Evolutionary conservation across 2,888 invertebrate genomes (phyloP).

Genomic region (Chelonus formosanus): DNA sequence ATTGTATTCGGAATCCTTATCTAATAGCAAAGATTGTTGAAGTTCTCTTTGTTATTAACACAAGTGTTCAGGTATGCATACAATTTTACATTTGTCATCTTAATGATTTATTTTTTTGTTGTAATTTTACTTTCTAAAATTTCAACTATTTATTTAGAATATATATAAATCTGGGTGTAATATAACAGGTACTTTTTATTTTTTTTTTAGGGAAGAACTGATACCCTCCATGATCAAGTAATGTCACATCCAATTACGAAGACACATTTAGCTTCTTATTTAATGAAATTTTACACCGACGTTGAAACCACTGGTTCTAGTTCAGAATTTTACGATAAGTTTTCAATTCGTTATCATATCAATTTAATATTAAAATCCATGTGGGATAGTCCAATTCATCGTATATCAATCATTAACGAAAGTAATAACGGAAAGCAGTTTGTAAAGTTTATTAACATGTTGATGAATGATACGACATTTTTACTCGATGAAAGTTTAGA

Average conservation of each 20-base stretch:
- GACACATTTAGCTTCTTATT: constrained; percentile 82
- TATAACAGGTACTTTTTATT: neutral
- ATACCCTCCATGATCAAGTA: constrained; percentile 76
- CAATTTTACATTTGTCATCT: too few relatives aligned
- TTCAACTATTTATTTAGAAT: too few relatives aligned
- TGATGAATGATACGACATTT: constrained; percentile 98
- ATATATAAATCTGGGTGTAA: too few relatives aligned
- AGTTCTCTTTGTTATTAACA: constrained; percentile 82
- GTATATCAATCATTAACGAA: constrained; percentile 87
- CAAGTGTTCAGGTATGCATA: constrained; percentile 68
- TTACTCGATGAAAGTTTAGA: constrained; percentile 94
- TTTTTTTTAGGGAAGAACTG: constrained; percentile 53
- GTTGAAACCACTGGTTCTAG: constrained; percentile 97
- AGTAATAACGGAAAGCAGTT: constrained; percentile 92
- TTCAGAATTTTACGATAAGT: constrained; percentile 99
- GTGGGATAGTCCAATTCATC: constrained; percentile 92
- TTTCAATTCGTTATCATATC: constrained; percentile 97
- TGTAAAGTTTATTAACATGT: constrained; percentile 96
- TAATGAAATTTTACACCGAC: constrained; percentile 99
- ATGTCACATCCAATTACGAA: constrained; percentile 89
- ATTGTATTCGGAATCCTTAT: constrained; percentile 95
- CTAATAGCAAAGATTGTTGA: constrained; percentile 96
- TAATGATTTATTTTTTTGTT: too few relatives aligned
- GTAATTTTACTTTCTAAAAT: too few relatives aligned
- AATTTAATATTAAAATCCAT: constrained; percentile 95